Conservation (phyloP, 2,113 vertebrate species). For the Myiagra hebetior region DNA sequence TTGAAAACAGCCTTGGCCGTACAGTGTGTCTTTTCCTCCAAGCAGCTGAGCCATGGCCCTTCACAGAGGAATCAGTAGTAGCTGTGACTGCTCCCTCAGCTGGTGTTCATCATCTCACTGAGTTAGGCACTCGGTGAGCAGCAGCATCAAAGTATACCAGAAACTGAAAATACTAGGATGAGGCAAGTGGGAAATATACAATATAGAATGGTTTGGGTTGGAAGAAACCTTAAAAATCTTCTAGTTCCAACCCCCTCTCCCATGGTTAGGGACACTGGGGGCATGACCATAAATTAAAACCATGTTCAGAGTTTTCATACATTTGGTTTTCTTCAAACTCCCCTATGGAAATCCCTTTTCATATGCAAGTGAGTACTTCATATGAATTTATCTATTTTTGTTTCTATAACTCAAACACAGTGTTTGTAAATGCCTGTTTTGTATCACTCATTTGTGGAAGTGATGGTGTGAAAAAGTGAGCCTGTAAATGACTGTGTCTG, state of each 20-base stretch:
- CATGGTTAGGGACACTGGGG: too few relatives aligned
- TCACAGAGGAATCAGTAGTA: background rate
- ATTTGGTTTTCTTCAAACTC: background rate
- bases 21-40: background rate
- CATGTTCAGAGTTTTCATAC: background rate
- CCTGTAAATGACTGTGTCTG: background rate
- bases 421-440: background rate
- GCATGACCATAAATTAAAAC: background rate
- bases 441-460: background rate
- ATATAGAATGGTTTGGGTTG: background rate
- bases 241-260: background rate
- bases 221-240: background rate
- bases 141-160: background rate
- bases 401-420: background rate
- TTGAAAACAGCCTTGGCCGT: background rate
- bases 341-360: background rate
- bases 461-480: background rate
- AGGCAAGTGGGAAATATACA: background rate
- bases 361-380: background rate
- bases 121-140: background rate
- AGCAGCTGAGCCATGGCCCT: background rate
- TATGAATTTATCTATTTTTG: background rate
- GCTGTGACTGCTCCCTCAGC: background rate
- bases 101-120: background rate
- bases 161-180: background rate